phyloP scores from a whole-genome alignment of 2,113 vertebrate genomes.

The Odocoileus virginianus region DNA sequence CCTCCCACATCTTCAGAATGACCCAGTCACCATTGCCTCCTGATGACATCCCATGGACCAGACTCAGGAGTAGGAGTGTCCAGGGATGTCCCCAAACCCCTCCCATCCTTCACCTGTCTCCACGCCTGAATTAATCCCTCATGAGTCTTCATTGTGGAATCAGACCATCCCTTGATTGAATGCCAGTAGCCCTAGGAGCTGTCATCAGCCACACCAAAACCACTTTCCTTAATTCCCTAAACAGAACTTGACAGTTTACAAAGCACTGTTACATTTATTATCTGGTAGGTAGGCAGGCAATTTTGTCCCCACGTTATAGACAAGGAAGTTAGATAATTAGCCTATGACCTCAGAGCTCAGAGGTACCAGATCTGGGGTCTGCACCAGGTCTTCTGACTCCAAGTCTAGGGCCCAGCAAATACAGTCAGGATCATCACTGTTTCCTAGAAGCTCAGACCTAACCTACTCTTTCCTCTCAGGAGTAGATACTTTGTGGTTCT shows the following conservation, averaged over 20 bases:
- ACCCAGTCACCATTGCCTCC: accelerated
- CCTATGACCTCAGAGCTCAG: background rate
- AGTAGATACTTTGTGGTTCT: background rate
- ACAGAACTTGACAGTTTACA: background rate
- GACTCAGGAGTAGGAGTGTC: background rate
- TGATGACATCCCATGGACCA: background rate
- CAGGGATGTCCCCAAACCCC: background rate
- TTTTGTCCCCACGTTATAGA: background rate
- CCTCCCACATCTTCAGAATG: accelerated
- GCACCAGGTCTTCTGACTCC: background rate
- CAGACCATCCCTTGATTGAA: background rate
- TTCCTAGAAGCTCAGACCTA: background rate
- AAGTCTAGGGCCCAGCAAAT: background rate
- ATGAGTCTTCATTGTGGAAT: background rate
- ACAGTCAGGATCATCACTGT: no score
- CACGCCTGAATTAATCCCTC: background rate
- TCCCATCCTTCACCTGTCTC: background rate
- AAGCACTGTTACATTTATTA: background rate
- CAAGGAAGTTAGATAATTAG: background rate
- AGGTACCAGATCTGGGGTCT: background rate
- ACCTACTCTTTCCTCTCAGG: background rate
- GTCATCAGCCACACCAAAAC: background rate
- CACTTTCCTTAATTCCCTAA: background rate
- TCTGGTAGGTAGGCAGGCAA: background rate
- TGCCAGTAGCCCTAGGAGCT: background rate